phyloP scores from a whole-genome alignment of 2,797 vertebrate species.

The Synaphobranchus kaupii region DNA sequence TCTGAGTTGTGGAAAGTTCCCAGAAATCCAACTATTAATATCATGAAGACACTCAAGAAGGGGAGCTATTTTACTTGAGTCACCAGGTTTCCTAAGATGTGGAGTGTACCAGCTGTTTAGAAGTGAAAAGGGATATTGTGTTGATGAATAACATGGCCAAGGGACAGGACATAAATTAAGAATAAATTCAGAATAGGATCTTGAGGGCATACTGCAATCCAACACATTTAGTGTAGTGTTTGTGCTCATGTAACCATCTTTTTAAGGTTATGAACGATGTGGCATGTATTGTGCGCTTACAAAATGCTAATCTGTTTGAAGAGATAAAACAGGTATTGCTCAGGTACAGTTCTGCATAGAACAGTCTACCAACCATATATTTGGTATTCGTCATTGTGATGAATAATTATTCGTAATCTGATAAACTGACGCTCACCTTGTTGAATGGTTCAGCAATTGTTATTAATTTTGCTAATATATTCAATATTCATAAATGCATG shows the following conservation, averaged over 20 bases:
- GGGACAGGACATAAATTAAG: slow-evolving; percentile 1
- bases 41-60: slow-evolving; percentile 11
- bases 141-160: background rate
- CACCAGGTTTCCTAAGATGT: background rate
- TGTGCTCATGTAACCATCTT: background rate
- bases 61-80: slow-evolving; percentile 1
- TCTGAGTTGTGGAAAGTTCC: slow-evolving; percentile 5
- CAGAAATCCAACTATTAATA: slow-evolving; percentile 12
- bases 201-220: background rate
- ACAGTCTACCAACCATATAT: background rate
- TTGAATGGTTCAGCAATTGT: background rate
- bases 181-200: background rate
- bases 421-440: background rate
- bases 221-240: background rate
- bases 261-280: background rate
- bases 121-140: slow-evolving; percentile 5
- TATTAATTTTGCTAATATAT: background rate
- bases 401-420: background rate
- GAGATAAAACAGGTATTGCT: background rate
- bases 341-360: background rate
- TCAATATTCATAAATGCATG: background rate
- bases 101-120: background rate
- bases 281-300: background rate
- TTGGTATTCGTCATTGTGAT: background rate
- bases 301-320: background rate